Evolutionary conservation across 2,888 invertebrate species (phyloP).

Genomic region (Lamellibrachia satsuma): DNA sequence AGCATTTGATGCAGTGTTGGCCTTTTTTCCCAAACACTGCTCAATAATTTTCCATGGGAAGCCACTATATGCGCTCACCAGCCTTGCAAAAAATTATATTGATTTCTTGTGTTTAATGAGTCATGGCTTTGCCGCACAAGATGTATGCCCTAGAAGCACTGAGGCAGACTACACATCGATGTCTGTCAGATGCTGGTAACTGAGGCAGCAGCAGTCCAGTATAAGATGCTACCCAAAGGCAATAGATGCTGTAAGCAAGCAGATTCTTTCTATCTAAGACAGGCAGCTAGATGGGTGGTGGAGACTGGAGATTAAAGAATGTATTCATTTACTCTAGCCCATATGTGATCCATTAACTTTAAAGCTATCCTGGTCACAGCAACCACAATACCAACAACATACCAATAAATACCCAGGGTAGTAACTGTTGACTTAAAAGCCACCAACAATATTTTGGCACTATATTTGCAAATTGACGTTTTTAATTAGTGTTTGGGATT

Average conservation of each 20-base stretch:
- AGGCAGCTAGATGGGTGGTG: background rate
- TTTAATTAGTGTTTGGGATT: too few species aligned
- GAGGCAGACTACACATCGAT: background rate
- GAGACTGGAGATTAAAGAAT: background rate
- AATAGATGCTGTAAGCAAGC: background rate
- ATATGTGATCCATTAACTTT: background rate
- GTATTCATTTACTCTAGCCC: background rate
- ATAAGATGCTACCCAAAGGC: background rate
- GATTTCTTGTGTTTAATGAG: constrained; percentile 12
- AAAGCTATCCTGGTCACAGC: too few species aligned
- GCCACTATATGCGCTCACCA: background rate
- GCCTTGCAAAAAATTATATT: background rate
- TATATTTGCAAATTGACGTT: too few species aligned
- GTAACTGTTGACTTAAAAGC: too few species aligned
- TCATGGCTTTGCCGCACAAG: background rate
- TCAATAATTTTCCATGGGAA: background rate
- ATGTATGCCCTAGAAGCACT: constrained; percentile 4
- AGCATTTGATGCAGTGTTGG: background rate
- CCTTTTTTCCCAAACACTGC: background rate
- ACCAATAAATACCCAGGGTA: too few species aligned
- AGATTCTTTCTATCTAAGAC: background rate
- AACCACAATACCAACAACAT: too few species aligned
- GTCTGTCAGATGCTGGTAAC: background rate
- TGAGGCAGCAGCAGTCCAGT: background rate
- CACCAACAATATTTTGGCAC: too few species aligned